Conservation (phyloP, 2,113 vertebrate species). For the Lamprologus callipterus region DNA sequence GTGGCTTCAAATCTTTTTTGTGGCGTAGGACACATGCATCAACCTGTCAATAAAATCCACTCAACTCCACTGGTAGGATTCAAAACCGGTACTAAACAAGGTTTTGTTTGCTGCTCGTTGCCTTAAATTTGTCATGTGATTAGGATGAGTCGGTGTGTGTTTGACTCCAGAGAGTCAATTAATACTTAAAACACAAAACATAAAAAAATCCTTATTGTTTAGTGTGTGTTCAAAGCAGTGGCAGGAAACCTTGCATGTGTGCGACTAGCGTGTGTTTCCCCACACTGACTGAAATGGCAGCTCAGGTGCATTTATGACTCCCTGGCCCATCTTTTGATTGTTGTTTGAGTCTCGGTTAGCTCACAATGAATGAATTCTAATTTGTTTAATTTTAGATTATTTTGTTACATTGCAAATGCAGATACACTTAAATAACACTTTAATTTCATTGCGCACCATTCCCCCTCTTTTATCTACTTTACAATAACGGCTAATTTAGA, state of each 20-base stretch:
- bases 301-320: background rate
- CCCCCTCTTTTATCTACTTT: background rate
- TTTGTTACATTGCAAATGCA: background rate
- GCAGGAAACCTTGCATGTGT: background rate
- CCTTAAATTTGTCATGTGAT: background rate
- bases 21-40: background rate
- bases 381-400: background rate
- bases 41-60: background rate
- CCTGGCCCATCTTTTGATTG: background rate
- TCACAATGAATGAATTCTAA: background rate
- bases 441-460: background rate
- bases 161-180: background rate
- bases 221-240: background rate
- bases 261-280: background rate
- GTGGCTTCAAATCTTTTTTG: background rate
- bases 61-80: background rate
- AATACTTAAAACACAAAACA: background rate
- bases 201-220: background rate
- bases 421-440: background rate
- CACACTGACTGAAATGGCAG: background rate
- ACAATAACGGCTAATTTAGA: background rate
- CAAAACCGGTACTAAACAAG: background rate
- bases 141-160: background rate
- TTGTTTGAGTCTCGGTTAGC: background rate
- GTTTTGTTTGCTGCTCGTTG: background rate